Evolutionary conservation across 2,888 invertebrate genomes (phyloP).

Genomic region (Pemphredon lugubris): DNA sequence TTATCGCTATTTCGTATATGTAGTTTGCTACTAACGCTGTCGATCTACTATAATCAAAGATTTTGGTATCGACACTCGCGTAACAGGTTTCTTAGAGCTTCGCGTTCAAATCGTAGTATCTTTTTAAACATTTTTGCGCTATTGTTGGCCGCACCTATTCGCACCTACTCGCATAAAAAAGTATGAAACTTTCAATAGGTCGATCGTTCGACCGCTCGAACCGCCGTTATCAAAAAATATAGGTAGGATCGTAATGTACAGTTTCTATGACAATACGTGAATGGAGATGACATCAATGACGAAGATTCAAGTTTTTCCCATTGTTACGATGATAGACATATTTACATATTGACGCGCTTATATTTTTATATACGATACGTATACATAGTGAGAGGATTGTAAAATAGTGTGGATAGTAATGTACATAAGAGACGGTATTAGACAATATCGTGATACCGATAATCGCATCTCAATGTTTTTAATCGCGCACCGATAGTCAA

Average conservation of each 20-base stretch:
- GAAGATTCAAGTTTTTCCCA: conserved; percentile 15
- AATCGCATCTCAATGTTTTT: conserved; percentile 24
- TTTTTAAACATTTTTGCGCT: conserved; percentile 14
- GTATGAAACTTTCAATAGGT: conserved; percentile 14
- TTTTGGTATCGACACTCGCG: too few relatives aligned
- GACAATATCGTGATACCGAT: conserved; percentile 21
- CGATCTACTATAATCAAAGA: too few relatives aligned
- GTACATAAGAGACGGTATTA: conserved; percentile 41
- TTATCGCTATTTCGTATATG: too few relatives aligned
- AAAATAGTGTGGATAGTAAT: conserved; percentile 32
- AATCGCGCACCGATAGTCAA: not conserved
- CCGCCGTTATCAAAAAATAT: conserved; percentile 11
- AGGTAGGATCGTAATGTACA: conserved; percentile 40
- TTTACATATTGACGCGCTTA: conserved; percentile 49
- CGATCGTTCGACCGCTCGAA: conserved; percentile 21
- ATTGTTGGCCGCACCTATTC: conserved; percentile 9
- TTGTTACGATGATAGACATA: conserved; percentile 1
- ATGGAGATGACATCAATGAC: conserved; percentile 24
- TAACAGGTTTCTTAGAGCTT: conserved; percentile 22
- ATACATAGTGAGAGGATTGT: conserved; percentile 45
- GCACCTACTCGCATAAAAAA: conserved; percentile 27
- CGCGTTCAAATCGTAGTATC: conserved; percentile 22
- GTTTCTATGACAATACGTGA: conserved; percentile 53
- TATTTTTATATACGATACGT: conserved; percentile 56
- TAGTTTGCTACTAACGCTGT: too few relatives aligned